These are phyloP conservation scores for Acleris holmiana DNA, from an alignment of 2,888 invertebrate genomes.

Conservation along the genomic window DNA sequence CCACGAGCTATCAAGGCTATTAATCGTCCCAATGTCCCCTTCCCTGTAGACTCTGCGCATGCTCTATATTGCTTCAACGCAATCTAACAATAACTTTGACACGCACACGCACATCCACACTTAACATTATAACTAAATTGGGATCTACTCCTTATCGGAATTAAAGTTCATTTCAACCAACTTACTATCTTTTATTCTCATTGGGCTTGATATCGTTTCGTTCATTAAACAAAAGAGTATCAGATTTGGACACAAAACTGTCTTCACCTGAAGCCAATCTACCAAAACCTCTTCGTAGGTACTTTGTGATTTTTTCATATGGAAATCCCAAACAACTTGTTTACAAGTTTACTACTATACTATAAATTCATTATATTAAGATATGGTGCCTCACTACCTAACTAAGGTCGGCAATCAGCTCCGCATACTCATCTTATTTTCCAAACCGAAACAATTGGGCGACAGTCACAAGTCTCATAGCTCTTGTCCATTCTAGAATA, in stretches of 20 bases:
- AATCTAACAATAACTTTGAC: slow-evolving; percentile 18
- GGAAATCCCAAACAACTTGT: too few species aligned
- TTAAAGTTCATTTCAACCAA: background rate
- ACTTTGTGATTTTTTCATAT: too few species aligned
- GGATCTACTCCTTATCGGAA: slow-evolving; percentile 9
- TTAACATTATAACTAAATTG: slow-evolving; percentile 10
- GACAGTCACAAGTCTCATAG: too few species aligned
- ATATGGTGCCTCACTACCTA: too few species aligned
- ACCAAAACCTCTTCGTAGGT: background rate
- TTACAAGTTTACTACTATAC: too few species aligned
- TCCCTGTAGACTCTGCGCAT: slow-evolving; percentile 23
- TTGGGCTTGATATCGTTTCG: slow-evolving; percentile 23
- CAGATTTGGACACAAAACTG: background rate
- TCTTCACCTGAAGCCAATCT: background rate
- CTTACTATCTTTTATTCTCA: slow-evolving; percentile 3
- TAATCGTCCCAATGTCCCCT: slow-evolving; percentile 22
- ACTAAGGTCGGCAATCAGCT: too few species aligned
- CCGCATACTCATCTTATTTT: too few species aligned
- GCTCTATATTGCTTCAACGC: slow-evolving; percentile 21
- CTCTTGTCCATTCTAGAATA: too few species aligned
- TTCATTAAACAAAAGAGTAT: too few species aligned
- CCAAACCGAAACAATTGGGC: too few species aligned
- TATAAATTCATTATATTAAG: too few species aligned
- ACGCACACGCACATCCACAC: slow-evolving; percentile 17
- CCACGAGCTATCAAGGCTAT: slow-evolving; percentile 18